These are phyloP conservation scores for Chelidonichthys spinosus DNA, from an alignment of 2,797 vertebrate genomes.

Conservation along the genomic window DNA sequence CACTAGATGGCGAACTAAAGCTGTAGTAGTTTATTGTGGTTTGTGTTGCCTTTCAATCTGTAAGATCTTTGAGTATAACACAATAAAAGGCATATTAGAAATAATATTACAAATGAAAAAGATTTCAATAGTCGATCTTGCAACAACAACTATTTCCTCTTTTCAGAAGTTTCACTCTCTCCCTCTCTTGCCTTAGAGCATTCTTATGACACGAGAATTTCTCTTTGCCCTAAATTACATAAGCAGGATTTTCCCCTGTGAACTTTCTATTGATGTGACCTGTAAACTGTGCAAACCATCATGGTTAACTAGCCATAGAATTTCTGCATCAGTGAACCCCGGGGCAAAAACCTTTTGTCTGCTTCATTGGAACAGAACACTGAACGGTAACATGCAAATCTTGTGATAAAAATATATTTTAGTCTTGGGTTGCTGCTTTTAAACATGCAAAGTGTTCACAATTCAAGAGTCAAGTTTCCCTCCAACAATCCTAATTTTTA, in stretches of 20 bases:
- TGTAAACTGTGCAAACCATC: slow-evolving; percentile 49
- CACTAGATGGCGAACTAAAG: slow-evolving; percentile 68
- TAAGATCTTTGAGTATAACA: background rate
- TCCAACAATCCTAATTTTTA: slow-evolving; percentile 1
- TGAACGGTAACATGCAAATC: slow-evolving; percentile 68
- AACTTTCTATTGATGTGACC: slow-evolving; percentile 61
- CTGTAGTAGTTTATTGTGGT: background rate
- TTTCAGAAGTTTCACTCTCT: slow-evolving; percentile 58
- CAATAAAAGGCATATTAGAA: background rate
- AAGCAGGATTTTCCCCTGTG: slow-evolving; percentile 65
- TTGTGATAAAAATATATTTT: slow-evolving; percentile 58
- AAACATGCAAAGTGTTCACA: slow-evolving; percentile 60
- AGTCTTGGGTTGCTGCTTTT: slow-evolving; percentile 54
- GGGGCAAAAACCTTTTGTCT: slow-evolving; percentile 12
- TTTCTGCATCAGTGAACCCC: slow-evolving; percentile 55
- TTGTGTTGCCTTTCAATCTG: background rate
- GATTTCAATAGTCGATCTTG: slow-evolving; percentile 8
- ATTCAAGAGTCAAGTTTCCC: slow-evolving; percentile 15
- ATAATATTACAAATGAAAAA: background rate
- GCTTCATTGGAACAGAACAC: slow-evolving; percentile 23
- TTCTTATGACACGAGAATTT: slow-evolving; percentile 41
- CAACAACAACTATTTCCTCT: slow-evolving; percentile 53
- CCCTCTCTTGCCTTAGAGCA: slow-evolving; percentile 37
- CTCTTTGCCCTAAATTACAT: slow-evolving; percentile 59
- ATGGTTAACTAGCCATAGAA: slow-evolving; percentile 58